phyloP scores from a whole-genome alignment of 1,140 invertebrate genomes.

The Drosophila tani region DNA sequence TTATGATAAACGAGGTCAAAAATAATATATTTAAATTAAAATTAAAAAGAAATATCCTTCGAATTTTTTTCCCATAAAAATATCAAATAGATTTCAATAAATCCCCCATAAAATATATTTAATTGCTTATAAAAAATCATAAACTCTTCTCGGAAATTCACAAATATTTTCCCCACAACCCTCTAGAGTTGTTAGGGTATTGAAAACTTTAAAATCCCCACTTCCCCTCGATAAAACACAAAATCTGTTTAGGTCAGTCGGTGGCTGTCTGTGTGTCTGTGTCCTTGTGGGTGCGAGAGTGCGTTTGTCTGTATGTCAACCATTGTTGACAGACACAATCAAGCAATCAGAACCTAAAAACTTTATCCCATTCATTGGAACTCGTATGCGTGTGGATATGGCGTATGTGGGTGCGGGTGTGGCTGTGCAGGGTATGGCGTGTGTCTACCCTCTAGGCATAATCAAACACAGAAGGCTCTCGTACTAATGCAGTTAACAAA shows the following conservation, averaged over 20 bases:
- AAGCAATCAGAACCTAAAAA: conserved; percentile 83
- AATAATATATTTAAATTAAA: too few relatives aligned
- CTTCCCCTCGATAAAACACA: conserved; percentile 5
- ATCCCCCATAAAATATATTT: too few relatives aligned
- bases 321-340: conserved; percentile 81
- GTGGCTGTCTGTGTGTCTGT: neutral
- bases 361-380: conserved; percentile 61
- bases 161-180: neutral
- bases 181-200: conserved; percentile 11
- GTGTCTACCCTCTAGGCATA: conserved; percentile 69
- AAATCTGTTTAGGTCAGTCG: conserved; percentile 46
- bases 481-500: conserved; percentile 83
- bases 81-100: too few relatives aligned
- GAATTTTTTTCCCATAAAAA: too few relatives aligned
- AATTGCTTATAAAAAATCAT: neutral
- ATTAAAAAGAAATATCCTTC: too few relatives aligned
- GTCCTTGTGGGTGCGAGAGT: neutral
- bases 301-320: conserved; percentile 30
- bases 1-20: too few relatives aligned
- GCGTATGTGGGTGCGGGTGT: neutral
- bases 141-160: neutral
- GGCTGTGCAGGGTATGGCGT: conserved; percentile 39
- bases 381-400: neutral
- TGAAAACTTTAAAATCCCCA: conserved; percentile 26
- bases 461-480: conserved; percentile 78